A percentile compares a stretch with the other conserved stretches of the same genome.
These are phyloP conservation scores for Oryctolagus cuniculus DNA, from an alignment of 2,113 vertebrate genomes.

Conservation along the genomic window mOryCun1.1 NC_091447.1:57350501-57351000, in stretches of 20 bases:
- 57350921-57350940: background rate
- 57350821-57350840: background rate
- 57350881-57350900: background rate
- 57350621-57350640: background rate
- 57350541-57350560: background rate
- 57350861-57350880: background rate
- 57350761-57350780: background rate
- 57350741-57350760: background rate
- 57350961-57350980: background rate
- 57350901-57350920: background rate
- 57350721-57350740: background rate
- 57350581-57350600: background rate
- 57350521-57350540: background rate
- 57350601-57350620: conserved; percentile 18
- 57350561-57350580: background rate
- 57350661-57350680: too few relatives aligned
- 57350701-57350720: background rate
- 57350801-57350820: background rate
- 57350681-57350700: background rate
- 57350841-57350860: background rate
- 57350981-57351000: background rate
- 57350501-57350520: background rate
- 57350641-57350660: background rate
- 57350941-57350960: background rate
- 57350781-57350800: background rate